Evolutionary conservation across 2,888 invertebrate species (phyloP), one percentile per base, ranked within the genome.

Genomic region (Trissonchulus sp.): DNA sequence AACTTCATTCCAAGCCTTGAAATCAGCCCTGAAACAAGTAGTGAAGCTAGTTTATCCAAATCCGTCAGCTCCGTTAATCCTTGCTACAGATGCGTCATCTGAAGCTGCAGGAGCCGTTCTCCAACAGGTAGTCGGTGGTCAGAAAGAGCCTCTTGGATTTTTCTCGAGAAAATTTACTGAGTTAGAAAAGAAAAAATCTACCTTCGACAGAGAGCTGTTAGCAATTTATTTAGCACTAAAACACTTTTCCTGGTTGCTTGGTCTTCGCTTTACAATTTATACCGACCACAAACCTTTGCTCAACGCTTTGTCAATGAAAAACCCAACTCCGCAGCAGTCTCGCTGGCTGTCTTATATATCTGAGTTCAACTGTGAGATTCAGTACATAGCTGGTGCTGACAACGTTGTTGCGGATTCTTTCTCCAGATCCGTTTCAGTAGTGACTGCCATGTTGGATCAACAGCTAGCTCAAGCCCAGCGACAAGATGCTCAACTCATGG

Each of bases 271-370:
- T 69, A 69, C 71, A 8, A 69, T 69, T 35, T 36, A 36, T 36
- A 69, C 71, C 2, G 71, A 69, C 37, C 71, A 69, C 37, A 69
- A 69, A 34, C 71, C 71, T 15, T 37, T 69, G 3, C 8, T 69
- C n/a, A 33, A 69, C 71, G 71, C 71, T 2, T n/a, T 69, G n/a
- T 15, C 35, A 3, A 69, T 69, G 71, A 69, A 69, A 36, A 36
- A 33, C 15, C 71, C 71, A 8, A 69, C 35, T 2, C 71, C 71
- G 8, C 71, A 69, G n/a, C 71, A 69, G n/a, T 35, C 71, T 8
- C 33, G 71, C 8, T 69, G 71, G 71, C n/a, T 69, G n/a, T 69
- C 71, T 8, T 69, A 35, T 36, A 69, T 69, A 36, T 69, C 71
- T 15, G 37, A n/a, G n/a, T n/a, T n/a, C n/a, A 69, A 69, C 8